A percentile compares a stretch with the other conserved stretches of the same genome.
phyloP scores from a whole-genome alignment of 2,888 invertebrate genomes.

The Harpalus rubripes region DNA sequence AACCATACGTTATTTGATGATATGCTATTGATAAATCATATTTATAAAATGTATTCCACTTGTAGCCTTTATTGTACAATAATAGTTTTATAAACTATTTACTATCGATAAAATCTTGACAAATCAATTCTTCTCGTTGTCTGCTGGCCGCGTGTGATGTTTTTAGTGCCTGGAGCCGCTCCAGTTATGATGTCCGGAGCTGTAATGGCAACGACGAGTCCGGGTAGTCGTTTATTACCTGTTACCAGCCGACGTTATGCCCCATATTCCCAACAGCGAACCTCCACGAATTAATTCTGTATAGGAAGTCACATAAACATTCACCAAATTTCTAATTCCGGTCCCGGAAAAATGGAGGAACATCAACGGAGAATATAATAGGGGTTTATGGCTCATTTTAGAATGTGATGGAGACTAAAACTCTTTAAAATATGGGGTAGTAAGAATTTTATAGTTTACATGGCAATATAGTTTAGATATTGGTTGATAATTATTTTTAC shows the following conservation, averaged over 20 bases:
- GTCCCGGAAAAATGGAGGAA: not conserved
- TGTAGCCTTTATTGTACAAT: too few species aligned
- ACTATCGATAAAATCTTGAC: not conserved
- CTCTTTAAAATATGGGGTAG: too few species aligned
- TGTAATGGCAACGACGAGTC: not conserved
- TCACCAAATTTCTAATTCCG: conserved; percentile 2
- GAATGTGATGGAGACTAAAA: too few species aligned
- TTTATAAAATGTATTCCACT: too few species aligned
- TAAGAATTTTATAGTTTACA: not conserved
- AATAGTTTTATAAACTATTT: not conserved
- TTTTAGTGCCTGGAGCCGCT: not conserved
- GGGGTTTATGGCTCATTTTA: not conserved
- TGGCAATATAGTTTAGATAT: not conserved
- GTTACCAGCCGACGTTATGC: not conserved
- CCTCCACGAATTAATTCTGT: not conserved
- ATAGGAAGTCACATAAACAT: not conserved
- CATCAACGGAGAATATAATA: not conserved
- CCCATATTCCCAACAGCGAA: not conserved
- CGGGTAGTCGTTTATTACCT: not conserved
- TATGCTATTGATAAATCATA: too few species aligned
- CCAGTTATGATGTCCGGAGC: not conserved
- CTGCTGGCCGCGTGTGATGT: not conserved
- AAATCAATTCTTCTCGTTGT: not conserved
- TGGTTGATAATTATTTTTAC: not conserved
- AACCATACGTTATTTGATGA: too few species aligned